A percentile compares a stretch with the other conserved stretches of the same genome.
Evolutionary conservation across 1,140 invertebrate species (phyloP).

Genomic region (Meloidogyne hapla): DNA sequence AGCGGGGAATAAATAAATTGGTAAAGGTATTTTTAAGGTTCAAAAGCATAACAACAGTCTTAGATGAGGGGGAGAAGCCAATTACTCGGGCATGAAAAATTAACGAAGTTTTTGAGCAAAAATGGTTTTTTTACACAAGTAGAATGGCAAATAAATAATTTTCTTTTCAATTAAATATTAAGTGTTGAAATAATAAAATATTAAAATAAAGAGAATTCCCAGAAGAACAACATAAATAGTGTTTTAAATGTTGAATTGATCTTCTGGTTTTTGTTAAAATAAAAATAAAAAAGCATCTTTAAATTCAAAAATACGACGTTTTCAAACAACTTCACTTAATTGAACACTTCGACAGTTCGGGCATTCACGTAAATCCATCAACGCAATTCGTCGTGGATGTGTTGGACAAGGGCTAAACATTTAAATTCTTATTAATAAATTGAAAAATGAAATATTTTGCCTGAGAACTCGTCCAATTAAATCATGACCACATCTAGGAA

Average conservation of each 20-base stretch:
- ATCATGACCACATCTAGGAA: slow-evolving; percentile 34
- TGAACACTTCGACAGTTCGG: slow-evolving; percentile 43
- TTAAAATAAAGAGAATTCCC: not conserved
- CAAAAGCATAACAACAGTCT: too few relatives aligned
- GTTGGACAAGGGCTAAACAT: slow-evolving; percentile 15
- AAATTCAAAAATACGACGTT: not conserved
- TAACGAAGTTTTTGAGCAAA: slow-evolving; percentile 23
- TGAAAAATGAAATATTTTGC: not conserved
- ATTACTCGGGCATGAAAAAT: slow-evolving; percentile 33
- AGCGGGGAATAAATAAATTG: not conserved
- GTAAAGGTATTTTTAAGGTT: slow-evolving; percentile 10
- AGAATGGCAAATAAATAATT: not conserved
- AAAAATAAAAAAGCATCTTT: not conserved
- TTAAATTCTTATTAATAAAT: not conserved
- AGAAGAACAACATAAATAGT: not conserved
- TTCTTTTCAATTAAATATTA: not conserved
- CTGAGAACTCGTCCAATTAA: slow-evolving; percentile 40
- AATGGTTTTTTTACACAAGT: not conserved
- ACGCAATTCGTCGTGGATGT: slow-evolving; percentile 34
- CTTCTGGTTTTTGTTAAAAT: not conserved
- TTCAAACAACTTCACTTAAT: slow-evolving; percentile 29
- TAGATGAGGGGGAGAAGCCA: not conserved
- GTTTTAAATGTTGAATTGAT: not conserved
- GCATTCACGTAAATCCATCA: slow-evolving; percentile 45
- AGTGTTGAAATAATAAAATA: not conserved